A percentile compares a stretch with the other conserved stretches of the same genome.
Evolutionary conservation across 2,888 invertebrate species (phyloP).

Genomic region (Prosapia bicincta): DNA sequence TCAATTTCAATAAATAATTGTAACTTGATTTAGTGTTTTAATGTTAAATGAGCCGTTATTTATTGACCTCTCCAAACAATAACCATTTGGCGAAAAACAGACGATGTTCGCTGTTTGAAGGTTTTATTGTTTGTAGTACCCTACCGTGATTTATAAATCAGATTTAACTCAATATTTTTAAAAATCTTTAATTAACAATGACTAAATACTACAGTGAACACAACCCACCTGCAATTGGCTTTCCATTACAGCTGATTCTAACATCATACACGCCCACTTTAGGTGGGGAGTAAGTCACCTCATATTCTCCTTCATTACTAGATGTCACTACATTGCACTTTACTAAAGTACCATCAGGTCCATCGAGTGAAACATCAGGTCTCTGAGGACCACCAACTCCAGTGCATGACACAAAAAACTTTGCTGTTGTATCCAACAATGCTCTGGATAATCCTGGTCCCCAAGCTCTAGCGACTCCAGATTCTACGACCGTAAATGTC

Average conservation of each 20-base stretch:
- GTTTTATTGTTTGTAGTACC: too few species aligned
- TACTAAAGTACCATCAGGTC: constrained; percentile 51
- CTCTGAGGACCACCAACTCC: constrained; percentile 34
- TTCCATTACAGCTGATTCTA: constrained; percentile 62
- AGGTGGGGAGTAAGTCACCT: constrained; percentile 84
- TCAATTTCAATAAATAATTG: too few species aligned
- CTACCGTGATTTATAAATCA: too few species aligned
- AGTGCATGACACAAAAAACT: constrained; percentile 49
- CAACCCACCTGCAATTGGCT: constrained; percentile 58
- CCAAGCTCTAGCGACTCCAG: constrained; percentile 56
- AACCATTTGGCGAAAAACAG: too few species aligned
- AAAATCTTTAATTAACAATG: too few species aligned
- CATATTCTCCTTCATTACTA: constrained; percentile 63
- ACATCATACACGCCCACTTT: constrained; percentile 92
- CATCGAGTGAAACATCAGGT: constrained; percentile 52
- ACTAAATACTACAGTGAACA: too few species aligned
- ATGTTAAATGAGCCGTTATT: too few species aligned
- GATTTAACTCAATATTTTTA: too few species aligned
- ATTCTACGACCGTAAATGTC: constrained; percentile 55
- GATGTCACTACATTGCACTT: constrained; percentile 30
- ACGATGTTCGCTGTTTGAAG: too few species aligned
- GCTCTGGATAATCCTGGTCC: constrained; percentile 56
- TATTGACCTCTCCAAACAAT: too few species aligned
- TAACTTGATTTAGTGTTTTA: too few species aligned
- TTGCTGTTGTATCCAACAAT: constrained; percentile 51